These are phyloP conservation scores for Chrysomallon squamiferum DNA, from an alignment of 1,140 invertebrate genomes.

Conservation along the genomic window DNA sequence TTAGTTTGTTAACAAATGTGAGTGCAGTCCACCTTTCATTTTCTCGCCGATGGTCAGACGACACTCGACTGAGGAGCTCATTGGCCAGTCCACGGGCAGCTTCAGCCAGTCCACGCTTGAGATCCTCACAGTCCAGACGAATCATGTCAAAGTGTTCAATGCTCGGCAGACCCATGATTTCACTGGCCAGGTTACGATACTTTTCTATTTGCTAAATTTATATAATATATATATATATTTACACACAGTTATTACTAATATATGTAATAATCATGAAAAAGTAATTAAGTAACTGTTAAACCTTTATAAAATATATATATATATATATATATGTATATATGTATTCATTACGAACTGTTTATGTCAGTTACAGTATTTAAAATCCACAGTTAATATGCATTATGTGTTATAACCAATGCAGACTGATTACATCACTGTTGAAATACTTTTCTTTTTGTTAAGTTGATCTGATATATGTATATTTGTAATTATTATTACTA, in stretches of 20 bases:
- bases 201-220: constrained; percentile 61
- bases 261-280: too few species aligned
- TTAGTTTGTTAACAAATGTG: too few species aligned
- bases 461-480: too few species aligned
- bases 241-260: too few species aligned
- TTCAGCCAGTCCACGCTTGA: constrained; percentile 58
- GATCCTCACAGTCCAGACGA: constrained; percentile 60
- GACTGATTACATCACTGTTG: too few species aligned
- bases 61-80: constrained; percentile 54
- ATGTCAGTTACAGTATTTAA: not conserved
- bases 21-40: constrained; percentile 58
- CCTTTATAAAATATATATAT: too few species aligned
- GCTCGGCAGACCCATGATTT: constrained; percentile 59
- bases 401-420: not conserved
- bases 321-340: too few species aligned
- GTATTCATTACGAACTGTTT: too few species aligned
- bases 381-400: constrained; percentile 1
- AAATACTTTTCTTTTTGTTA: too few species aligned
- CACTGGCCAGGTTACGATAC: constrained; percentile 53
- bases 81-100: constrained; percentile 50
- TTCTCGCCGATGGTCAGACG: constrained; percentile 56
- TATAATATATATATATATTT: too few species aligned
- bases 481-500: too few species aligned
- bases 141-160: constrained; percentile 63
- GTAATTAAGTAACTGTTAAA: too few species aligned